phyloP scores from a whole-genome alignment of 2,797 vertebrate species.

The Lagodon rhomboides region DNA sequence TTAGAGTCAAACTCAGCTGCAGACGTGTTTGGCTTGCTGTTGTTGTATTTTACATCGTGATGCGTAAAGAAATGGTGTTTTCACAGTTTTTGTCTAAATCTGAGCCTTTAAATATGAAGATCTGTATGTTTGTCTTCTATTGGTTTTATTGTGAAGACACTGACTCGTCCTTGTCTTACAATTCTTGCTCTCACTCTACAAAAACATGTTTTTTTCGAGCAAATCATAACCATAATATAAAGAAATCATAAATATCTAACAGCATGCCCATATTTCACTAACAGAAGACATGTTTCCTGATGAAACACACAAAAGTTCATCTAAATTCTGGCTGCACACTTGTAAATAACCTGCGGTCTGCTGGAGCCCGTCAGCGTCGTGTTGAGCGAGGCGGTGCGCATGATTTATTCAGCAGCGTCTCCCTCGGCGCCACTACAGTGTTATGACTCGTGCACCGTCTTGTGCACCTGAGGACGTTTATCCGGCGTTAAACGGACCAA shows the following conservation, averaged over 20 bases:
- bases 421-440: background rate
- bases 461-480: conserved; percentile 52
- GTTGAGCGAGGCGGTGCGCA: background rate
- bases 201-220: too few relatives aligned
- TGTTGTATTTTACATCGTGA: too few relatives aligned
- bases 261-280: background rate
- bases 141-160: too few relatives aligned
- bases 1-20: too few relatives aligned
- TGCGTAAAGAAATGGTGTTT: too few relatives aligned
- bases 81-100: too few relatives aligned
- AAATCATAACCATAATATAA: background rate
- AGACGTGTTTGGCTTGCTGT: too few relatives aligned
- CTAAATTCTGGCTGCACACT: background rate
- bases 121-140: too few relatives aligned
- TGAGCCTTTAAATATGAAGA: too few relatives aligned
- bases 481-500: conserved; percentile 33
- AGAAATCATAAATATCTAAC: background rate
- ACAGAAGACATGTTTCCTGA: background rate
- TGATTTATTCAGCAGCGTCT: conserved; percentile 51
- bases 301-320: background rate
- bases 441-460: conserved; percentile 27
- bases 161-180: too few relatives aligned
- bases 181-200: too few relatives aligned
- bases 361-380: background rate
- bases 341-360: background rate